phyloP scores from a whole-genome alignment of 2,113 vertebrate genomes.

The Hypocryptadius cinnamomeus region DNA sequence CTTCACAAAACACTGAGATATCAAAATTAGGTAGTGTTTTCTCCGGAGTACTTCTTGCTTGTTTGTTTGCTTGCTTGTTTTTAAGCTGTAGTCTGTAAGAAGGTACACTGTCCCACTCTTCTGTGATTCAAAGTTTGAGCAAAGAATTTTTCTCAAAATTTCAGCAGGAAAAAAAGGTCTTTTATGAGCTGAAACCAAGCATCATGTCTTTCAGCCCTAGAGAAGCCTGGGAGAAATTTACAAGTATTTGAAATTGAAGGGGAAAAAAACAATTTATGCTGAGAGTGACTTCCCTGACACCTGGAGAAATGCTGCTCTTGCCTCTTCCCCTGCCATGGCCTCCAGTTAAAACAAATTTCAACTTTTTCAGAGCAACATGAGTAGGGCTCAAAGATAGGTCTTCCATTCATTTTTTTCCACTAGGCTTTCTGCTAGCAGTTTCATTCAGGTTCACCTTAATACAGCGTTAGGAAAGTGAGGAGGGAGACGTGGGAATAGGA shows the following conservation, averaged over 20 bases:
- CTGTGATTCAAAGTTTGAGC: neutral
- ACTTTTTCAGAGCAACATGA: neutral
- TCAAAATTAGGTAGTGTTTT: neutral
- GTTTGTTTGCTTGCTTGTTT: neutral
- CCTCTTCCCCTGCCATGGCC: neutral
- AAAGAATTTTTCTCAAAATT: neutral
- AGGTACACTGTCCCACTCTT: neutral
- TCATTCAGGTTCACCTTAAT: neutral
- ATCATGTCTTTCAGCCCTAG: neutral
- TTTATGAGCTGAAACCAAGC: neutral
- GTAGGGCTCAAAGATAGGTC: neutral
- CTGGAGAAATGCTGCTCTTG: neutral
- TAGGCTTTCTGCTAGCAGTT: neutral
- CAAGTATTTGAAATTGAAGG: neutral
- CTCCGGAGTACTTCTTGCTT: neutral
- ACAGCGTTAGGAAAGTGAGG: neutral
- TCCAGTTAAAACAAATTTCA: neutral
- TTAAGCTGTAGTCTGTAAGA: neutral
- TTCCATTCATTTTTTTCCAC: neutral
- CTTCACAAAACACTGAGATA: neutral
- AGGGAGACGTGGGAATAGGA: neutral
- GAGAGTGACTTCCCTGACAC: neutral
- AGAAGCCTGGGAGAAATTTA: neutral
- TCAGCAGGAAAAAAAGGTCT: neutral
- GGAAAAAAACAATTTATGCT: neutral